Conservation (phyloP, 2,797 vertebrate genomes). For the Muscicapa comitata region DNA sequence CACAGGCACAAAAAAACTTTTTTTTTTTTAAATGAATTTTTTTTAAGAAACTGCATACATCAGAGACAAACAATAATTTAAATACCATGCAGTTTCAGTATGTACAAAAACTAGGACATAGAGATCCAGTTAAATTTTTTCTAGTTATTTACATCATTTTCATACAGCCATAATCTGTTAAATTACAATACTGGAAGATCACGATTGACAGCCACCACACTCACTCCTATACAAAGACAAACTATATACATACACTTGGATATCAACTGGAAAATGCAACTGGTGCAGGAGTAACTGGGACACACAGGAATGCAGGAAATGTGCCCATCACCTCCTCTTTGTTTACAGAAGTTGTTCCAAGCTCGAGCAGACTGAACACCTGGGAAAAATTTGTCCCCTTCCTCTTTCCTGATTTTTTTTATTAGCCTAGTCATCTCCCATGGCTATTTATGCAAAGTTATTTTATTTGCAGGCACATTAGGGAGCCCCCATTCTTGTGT, state of each 20-base stretch:
- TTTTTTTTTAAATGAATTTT: slow-evolving; percentile 77
- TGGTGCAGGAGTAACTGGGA: slow-evolving; percentile 56
- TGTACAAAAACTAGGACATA: slow-evolving; percentile 81
- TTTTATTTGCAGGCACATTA: slow-evolving; percentile 18
- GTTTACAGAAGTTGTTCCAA: slow-evolving; percentile 35
- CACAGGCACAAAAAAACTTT: slow-evolving; percentile 17
- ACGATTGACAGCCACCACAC: slow-evolving; percentile 73
- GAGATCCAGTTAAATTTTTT: slow-evolving; percentile 74
- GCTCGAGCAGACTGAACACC: not conserved
- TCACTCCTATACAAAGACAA: slow-evolving; percentile 78
- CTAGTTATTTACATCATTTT: slow-evolving; percentile 77
- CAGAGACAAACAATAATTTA: slow-evolving; percentile 91
- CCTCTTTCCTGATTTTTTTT: slow-evolving; percentile 33
- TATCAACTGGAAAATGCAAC: slow-evolving; percentile 73
- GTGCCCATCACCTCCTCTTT: slow-evolving; percentile 42
- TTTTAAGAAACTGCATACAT: slow-evolving; percentile 93
- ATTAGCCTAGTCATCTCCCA: slow-evolving; percentile 19
- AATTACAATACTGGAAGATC: slow-evolving; percentile 74
- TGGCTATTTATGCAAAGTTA: not conserved
- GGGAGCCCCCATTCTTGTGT: not conserved
- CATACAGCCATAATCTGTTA: slow-evolving; percentile 72
- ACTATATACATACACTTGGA: slow-evolving; percentile 78
- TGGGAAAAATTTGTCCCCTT: slow-evolving; percentile 1
- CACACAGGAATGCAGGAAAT: not conserved
- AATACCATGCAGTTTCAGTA: slow-evolving; percentile 89